phyloP scores from a whole-genome alignment of 2,888 invertebrate species.

The Colletes collaris region DNA sequence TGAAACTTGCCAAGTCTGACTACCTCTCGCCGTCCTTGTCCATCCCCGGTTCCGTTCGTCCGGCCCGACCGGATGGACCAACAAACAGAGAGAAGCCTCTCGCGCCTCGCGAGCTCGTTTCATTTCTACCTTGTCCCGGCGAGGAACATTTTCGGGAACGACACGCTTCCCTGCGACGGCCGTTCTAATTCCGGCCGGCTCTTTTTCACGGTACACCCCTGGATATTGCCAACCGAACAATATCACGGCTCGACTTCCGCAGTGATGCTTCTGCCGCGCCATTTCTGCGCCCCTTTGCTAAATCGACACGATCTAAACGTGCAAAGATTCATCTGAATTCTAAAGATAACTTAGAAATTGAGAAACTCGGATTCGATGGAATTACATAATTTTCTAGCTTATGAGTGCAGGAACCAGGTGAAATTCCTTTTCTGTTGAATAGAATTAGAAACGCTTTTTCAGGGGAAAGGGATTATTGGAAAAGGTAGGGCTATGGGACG shows the following conservation, averaged over 20 bases:
- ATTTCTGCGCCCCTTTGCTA: too few species aligned
- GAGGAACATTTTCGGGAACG: slow-evolving; percentile 25
- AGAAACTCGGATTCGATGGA: too few species aligned
- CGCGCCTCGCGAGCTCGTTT: slow-evolving; percentile 27
- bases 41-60: neutral
- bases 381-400: too few species aligned
- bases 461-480: too few species aligned
- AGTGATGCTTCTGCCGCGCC: too few species aligned
- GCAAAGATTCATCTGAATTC: too few species aligned
- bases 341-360: too few species aligned
- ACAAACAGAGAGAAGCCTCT: slow-evolving; percentile 21
- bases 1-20: slow-evolving; percentile 35
- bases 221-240: slow-evolving; percentile 9
- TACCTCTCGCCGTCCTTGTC: neutral
- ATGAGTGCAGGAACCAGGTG: too few species aligned
- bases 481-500: too few species aligned
- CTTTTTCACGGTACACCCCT: slow-evolving; percentile 7
- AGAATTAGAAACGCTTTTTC: too few species aligned
- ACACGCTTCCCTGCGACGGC: slow-evolving; percentile 14
- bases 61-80: slow-evolving; percentile 13
- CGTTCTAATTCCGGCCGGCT: slow-evolving; percentile 17
- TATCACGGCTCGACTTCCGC: slow-evolving; percentile 22
- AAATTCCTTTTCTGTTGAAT: too few species aligned
- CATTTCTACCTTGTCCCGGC: slow-evolving; percentile 34
- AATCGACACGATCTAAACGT: too few species aligned